Conservation (phyloP, 2,888 invertebrate species). For the Lithodes maja region DNA sequence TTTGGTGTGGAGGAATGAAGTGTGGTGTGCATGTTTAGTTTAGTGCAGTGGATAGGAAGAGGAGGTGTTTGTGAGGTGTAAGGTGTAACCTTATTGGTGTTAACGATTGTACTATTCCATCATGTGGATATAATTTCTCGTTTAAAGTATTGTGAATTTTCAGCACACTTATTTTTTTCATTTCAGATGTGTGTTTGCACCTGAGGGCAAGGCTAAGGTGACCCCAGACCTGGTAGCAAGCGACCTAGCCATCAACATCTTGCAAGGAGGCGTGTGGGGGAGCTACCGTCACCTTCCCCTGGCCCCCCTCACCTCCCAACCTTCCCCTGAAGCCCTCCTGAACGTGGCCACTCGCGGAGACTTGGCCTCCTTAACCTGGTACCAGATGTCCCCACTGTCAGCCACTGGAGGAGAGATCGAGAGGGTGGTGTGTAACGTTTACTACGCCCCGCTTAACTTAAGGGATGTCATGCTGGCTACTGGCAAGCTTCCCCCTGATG, state of each 20-base stretch:
- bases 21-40: no score
- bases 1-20: no score
- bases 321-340: conserved; percentile 94
- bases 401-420: conserved; percentile 74
- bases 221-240: conserved; percentile 72
- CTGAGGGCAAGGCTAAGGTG: conserved; percentile 33
- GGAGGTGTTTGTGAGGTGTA: no score
- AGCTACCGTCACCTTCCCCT: conserved; percentile 87
- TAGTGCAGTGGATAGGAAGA: no score
- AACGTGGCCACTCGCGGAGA: conserved; percentile 95
- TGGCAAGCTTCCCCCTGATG: conserved; percentile 97
- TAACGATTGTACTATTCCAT: no score
- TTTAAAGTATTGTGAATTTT: no score
- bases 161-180: no score
- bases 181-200: conserved; percentile 53
- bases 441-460: conserved; percentile 97
- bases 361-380: conserved; percentile 93
- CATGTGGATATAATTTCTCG: no score
- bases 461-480: conserved; percentile 98
- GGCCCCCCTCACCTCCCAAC: conserved; percentile 71
- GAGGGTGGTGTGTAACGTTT: conserved; percentile 83
- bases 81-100: no score
- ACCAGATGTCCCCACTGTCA: conserved; percentile 86
- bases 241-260: conserved; percentile 91
- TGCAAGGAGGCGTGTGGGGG: conserved; percentile 89